These are phyloP conservation scores for Cettia cetti DNA, from an alignment of 2,113 vertebrate genomes.

Conservation along the genomic window DNA sequence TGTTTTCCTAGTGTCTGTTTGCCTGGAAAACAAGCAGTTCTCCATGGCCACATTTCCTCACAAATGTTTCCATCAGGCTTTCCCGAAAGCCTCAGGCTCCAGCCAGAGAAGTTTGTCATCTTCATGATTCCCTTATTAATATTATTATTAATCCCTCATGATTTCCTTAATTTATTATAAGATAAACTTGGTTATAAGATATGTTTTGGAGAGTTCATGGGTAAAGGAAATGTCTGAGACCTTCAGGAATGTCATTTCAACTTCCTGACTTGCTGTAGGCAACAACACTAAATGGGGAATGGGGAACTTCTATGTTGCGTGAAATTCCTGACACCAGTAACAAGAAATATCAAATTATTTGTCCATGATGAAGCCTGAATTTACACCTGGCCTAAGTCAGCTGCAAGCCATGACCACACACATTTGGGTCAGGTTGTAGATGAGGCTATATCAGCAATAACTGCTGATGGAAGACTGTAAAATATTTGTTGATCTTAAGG, in stretches of 20 bases:
- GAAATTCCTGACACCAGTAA: neutral
- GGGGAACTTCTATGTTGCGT: fast-evolving
- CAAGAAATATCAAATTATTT: neutral
- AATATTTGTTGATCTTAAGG: neutral
- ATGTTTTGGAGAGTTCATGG: neutral
- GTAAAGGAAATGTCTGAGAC: neutral
- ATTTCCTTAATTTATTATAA: neutral
- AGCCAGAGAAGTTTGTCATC: neutral
- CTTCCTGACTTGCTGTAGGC: neutral
- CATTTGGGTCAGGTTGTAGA: neutral
- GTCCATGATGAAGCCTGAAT: neutral
- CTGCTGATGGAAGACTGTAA: neutral
- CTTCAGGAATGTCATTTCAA: neutral
- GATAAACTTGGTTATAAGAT: neutral
- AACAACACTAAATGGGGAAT: neutral
- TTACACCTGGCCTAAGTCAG: neutral
- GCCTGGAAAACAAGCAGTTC: neutral
- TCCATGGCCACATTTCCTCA: neutral
- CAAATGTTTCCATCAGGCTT: neutral
- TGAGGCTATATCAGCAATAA: neutral
- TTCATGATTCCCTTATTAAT: neutral
- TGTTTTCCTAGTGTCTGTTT: neutral
- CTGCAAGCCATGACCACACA: neutral
- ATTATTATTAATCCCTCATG: too few species aligned
- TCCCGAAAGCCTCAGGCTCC: neutral